Conservation (phyloP, 2,888 invertebrate species). For the Notocelia uddmanniana region DNA sequence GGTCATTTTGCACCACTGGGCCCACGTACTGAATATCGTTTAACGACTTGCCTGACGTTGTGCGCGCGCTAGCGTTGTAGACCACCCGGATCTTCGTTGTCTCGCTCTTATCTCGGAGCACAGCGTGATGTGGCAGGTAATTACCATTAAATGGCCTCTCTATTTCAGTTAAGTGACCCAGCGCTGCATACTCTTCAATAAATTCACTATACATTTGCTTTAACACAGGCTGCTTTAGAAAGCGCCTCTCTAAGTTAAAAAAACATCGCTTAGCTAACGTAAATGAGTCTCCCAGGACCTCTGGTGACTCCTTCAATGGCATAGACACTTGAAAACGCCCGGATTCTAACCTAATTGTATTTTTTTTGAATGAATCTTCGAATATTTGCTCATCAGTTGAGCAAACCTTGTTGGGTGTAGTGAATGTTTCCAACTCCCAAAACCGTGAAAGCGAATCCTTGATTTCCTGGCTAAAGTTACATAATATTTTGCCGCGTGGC, state of each 20-base stretch:
- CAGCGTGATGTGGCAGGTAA: slow-evolving; percentile 19
- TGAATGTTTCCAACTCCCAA: slow-evolving; percentile 16
- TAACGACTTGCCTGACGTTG: slow-evolving; percentile 6
- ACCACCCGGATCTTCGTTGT: slow-evolving; percentile 9
- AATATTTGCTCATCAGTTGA: slow-evolving; percentile 17
- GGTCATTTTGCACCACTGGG: slow-evolving; percentile 15
- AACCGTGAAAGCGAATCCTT: slow-evolving; percentile 14
- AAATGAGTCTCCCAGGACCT: slow-evolving; percentile 12
- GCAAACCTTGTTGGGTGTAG: slow-evolving; percentile 6
- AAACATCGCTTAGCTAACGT: slow-evolving; percentile 13
- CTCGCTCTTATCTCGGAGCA: slow-evolving; percentile 13
- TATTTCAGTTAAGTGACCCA: slow-evolving; percentile 17
- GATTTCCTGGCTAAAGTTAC: slow-evolving; percentile 15
- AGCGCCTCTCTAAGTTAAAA: slow-evolving; percentile 10
- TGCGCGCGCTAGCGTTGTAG: not conserved
- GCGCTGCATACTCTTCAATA: slow-evolving; percentile 2
- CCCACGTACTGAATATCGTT: slow-evolving; percentile 25
- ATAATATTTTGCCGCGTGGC: not conserved
- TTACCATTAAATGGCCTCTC: slow-evolving; percentile 3
- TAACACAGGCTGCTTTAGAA: slow-evolving; percentile 13
- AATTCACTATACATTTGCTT: slow-evolving; percentile 16
- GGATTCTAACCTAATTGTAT: not conserved
- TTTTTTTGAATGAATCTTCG: slow-evolving; percentile 3
- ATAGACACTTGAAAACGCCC: slow-evolving; percentile 15
- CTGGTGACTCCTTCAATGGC: slow-evolving; percentile 11